phyloP scores from a whole-genome alignment of 2,113 vertebrate genomes.

The Amphiprion percula region DNA sequence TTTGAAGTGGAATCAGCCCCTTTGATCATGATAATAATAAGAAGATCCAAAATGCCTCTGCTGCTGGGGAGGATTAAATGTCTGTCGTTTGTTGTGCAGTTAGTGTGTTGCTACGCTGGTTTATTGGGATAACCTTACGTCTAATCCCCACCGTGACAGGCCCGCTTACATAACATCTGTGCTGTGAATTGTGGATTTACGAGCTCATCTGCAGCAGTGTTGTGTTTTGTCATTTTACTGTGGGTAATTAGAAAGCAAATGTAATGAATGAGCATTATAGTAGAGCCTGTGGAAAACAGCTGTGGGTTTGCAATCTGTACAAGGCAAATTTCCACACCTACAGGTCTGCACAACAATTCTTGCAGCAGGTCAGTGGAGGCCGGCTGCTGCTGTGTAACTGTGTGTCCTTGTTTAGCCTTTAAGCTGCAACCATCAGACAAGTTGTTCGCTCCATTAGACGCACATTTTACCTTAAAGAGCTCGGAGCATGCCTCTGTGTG shows the following conservation, averaged over 20 bases:
- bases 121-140: constrained; percentile 9
- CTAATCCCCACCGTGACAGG: constrained; percentile 19
- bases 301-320: background rate
- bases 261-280: background rate
- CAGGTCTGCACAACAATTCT: background rate
- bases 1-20: constrained; percentile 24
- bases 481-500: constrained; percentile 14
- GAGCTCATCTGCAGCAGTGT: background rate
- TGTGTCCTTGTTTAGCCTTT: constrained; percentile 52
- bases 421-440: constrained; percentile 41
- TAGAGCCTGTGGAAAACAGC: background rate
- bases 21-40: constrained; percentile 37
- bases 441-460: constrained; percentile 61
- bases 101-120: background rate
- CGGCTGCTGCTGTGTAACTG: background rate
- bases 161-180: constrained; percentile 10
- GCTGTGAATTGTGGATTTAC: constrained; percentile 1
- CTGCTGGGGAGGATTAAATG: constrained; percentile 32
- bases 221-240: constrained; percentile 11
- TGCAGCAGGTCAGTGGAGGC: background rate
- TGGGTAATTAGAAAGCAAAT: background rate
- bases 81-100: constrained; percentile 25
- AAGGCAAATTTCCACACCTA: background rate
- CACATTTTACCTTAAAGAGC: constrained; percentile 41
- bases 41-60: background rate